These are phyloP conservation scores for Ursus arctos DNA, from an alignment of 2,113 vertebrate genomes.

Conservation along the genomic window DNA sequence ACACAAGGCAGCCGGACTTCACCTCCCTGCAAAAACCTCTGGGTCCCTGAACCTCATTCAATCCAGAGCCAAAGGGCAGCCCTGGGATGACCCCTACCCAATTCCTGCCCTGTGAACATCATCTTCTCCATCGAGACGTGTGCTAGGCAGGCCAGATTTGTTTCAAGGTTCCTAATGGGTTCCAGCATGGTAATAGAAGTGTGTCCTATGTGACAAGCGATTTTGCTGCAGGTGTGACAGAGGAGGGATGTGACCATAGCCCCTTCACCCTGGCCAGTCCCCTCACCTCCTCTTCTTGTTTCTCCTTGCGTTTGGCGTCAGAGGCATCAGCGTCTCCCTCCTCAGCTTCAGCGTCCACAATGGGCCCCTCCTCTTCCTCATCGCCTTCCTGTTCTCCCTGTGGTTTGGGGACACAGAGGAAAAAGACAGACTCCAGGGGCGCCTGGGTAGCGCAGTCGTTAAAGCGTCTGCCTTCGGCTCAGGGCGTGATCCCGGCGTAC, in stretches of 20 bases:
- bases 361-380: slow-evolving; percentile 87
- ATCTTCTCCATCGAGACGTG: rapidly evolving
- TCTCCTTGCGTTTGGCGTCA: slow-evolving; percentile 91
- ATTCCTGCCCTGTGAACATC: background rate
- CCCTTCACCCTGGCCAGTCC: background rate
- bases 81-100: no score
- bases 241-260: background rate
- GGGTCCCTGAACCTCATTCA: background rate
- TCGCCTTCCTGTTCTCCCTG: slow-evolving; percentile 83
- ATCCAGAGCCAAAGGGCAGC: background rate
- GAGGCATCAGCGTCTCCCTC: slow-evolving; percentile 97
- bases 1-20: background rate
- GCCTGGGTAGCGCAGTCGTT: no score
- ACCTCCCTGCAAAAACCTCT: background rate
- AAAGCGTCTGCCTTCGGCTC: no score
- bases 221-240: rapidly evolving
- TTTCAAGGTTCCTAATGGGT: background rate
- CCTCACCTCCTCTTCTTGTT: slow-evolving; percentile 96
- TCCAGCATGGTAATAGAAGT: background rate
- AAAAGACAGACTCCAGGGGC: background rate
- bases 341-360: slow-evolving; percentile 93
- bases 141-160: background rate
- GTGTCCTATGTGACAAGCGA: background rate
- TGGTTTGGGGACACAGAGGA: background rate
- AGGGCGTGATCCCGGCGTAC: no score